Percentiles rank a stretch among this genome's conserved stretches.
phyloP scores from a whole-genome alignment of 2,888 invertebrate species.

The Ashinkailepas kermadecensis region DNA sequence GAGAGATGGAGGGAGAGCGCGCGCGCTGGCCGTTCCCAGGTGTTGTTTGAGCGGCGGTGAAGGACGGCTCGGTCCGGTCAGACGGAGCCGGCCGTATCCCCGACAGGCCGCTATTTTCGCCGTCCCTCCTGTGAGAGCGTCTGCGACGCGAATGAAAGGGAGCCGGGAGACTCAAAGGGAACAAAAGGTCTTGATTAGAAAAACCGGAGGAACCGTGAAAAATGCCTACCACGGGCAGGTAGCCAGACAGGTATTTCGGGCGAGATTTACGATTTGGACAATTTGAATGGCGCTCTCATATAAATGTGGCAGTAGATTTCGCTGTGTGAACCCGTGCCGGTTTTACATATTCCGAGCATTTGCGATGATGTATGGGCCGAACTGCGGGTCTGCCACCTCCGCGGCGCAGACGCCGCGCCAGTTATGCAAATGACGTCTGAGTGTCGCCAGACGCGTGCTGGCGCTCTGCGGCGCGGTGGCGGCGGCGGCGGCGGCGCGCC shows the following conservation, averaged over 20 bases:
- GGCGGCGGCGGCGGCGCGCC: background rate
- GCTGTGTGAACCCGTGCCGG: background rate
- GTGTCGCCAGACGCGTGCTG: background rate
- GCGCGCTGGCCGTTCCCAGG: background rate
- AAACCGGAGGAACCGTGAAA: background rate
- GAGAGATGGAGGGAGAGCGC: background rate
- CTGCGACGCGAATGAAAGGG: background rate
- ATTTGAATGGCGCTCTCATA: no score
- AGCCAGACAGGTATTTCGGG: conserved; percentile 10
- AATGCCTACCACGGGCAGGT: background rate
- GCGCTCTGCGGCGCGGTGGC: background rate
- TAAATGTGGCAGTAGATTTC: background rate
- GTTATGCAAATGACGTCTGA: background rate
- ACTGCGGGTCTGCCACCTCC: no score
- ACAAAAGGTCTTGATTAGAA: conserved; percentile 10
- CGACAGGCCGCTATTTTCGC: background rate
- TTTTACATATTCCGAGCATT: background rate
- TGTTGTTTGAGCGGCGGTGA: background rate
- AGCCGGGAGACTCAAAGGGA: background rate
- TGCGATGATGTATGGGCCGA: background rate
- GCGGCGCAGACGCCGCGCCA: background rate
- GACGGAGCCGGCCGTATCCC: background rate
- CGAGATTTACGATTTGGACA: background rate
- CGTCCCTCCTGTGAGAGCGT: background rate
- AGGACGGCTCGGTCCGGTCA: background rate